Conservation (phyloP, 2,113 vertebrate genomes). For the Cyphomyrus plagiostoma region DNA sequence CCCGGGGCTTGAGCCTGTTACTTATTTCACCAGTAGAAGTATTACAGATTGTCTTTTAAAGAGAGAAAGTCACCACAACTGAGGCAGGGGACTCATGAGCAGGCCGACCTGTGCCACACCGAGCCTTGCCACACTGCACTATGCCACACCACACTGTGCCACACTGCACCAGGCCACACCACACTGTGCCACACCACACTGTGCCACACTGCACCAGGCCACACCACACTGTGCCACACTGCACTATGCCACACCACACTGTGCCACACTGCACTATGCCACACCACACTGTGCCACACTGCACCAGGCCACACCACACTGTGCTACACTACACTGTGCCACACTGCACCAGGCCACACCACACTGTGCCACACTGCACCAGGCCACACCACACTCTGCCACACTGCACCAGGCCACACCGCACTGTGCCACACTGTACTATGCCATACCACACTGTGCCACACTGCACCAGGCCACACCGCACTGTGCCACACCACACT, state of each 20-base stretch:
- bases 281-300: background rate
- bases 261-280: constrained; percentile 22
- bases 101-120: constrained; percentile 44
- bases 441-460: constrained; percentile 23
- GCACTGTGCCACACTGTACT: no score
- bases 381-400: no score
- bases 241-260: no score
- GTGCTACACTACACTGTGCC: no score
- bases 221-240: no score
- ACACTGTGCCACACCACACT: no score
- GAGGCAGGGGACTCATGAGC: constrained; percentile 52
- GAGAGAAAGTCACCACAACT: background rate
- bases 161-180: constrained; percentile 15
- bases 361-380: constrained; percentile 23
- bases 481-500: no score
- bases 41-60: background rate
- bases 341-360: no score
- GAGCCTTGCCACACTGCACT: constrained; percentile 36
- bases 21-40: background rate
- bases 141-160: constrained; percentile 34
- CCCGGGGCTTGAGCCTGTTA: background rate
- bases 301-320: no score
- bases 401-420: no score
- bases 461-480: no score
- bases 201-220: constrained; percentile 25